These are phyloP conservation scores for Patagioenas fasciata DNA, from an alignment of 2,113 vertebrate genomes.

Conservation along the genomic window DNA sequence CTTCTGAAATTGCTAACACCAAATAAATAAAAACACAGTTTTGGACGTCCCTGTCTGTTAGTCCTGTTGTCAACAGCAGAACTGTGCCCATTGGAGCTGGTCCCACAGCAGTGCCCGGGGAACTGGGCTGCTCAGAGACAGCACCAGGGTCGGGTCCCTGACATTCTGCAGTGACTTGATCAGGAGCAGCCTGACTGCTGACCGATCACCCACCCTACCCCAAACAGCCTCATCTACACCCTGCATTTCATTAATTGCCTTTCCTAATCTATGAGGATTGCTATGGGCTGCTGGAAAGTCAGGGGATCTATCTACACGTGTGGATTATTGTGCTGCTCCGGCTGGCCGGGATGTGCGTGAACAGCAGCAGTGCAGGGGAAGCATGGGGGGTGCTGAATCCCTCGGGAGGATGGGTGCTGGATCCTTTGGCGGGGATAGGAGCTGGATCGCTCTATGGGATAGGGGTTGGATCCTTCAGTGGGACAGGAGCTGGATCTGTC, in stretches of 20 bases:
- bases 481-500: accelerated
- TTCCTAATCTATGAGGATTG: too few species aligned
- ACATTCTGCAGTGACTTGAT: accelerated
- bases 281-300: accelerated
- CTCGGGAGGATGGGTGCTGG: accelerated
- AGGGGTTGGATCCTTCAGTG: accelerated
- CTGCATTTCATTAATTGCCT: neutral
- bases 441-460: accelerated
- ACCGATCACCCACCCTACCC: neutral
- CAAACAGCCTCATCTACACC: neutral
- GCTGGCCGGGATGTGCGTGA: accelerated
- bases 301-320: accelerated
- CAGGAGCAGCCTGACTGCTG: accelerated
- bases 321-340: neutral
- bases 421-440: too few species aligned
- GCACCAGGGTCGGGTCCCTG: accelerated
- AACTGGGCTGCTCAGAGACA: accelerated
- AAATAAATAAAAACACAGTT: accelerated
- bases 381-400: accelerated
- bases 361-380: accelerated
- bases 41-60: neutral
- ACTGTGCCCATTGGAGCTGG: accelerated
- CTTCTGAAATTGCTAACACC: neutral
- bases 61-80: neutral
- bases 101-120: accelerated